phyloP scores from a whole-genome alignment of 2,797 vertebrate genomes.

The Cryptoprocta ferox region DNA sequence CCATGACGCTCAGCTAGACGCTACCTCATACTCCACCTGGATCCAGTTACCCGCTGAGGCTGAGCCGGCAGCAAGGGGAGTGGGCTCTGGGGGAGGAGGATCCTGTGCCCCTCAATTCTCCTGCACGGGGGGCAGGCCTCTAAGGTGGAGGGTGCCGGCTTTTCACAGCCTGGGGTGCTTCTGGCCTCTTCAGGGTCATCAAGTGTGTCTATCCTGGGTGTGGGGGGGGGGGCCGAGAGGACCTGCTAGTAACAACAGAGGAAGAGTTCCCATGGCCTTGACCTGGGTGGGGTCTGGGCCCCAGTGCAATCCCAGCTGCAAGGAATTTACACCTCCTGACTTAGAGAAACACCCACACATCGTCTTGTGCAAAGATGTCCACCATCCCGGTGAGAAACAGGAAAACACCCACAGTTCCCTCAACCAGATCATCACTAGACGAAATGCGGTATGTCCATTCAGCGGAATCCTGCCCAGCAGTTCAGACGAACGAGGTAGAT shows the following conservation, averaged over 20 bases:
- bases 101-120: not conserved
- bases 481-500: not conserved
- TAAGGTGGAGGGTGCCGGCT: not conserved
- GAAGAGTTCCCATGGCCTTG: not conserved
- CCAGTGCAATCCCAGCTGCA: not conserved
- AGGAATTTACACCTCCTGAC: not conserved
- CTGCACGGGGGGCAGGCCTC: rapidly evolving
- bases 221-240: not conserved
- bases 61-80: constrained; percentile 65
- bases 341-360: not conserved
- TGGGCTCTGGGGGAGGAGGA: constrained; percentile 23
- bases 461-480: not conserved
- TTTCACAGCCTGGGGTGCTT: not conserved
- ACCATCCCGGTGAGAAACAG: not conserved
- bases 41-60: constrained; percentile 83
- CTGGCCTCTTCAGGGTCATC: not conserved
- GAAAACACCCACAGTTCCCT: not conserved
- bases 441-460: not conserved
- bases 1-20: constrained; percentile 87
- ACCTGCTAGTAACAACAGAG: not conserved
- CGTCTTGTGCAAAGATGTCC: not conserved
- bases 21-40: constrained; percentile 88
- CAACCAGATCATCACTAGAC: rapidly evolving
- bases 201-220: not conserved
- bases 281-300: rapidly evolving